Percentiles rank a stretch among this genome's conserved stretches.
Conservation (phyloP, 2,888 invertebrate species). For the Dryocosmus kuriphilus region DNA sequence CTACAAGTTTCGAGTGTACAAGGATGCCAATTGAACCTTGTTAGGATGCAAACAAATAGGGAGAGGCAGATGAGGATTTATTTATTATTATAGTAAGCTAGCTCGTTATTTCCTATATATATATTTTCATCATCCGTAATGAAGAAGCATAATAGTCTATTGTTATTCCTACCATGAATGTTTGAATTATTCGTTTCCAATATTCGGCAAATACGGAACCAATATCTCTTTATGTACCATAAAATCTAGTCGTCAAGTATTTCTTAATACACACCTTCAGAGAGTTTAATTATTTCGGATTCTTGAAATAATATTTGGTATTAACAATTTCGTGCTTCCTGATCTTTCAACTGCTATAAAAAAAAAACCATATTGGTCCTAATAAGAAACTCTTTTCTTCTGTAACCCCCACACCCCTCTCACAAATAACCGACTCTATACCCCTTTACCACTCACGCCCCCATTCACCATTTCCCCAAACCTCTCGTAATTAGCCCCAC, state of each 20-base stretch:
- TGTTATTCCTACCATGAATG: not conserved
- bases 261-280: too few species aligned
- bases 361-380: too few species aligned
- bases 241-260: not conserved
- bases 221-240: not conserved
- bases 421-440: too few species aligned
- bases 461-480: too few species aligned
- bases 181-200: not conserved
- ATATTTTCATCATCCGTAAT: slow-evolving; percentile 28
- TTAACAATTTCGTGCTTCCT: too few species aligned
- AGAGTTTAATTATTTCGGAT: too few species aligned
- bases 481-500: too few species aligned
- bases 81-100: slow-evolving; percentile 25
- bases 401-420: too few species aligned
- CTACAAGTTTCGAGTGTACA: not conserved
- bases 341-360: too few species aligned
- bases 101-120: slow-evolving; percentile 13
- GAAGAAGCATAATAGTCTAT: slow-evolving; percentile 15
- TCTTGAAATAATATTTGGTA: too few species aligned
- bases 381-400: too few species aligned
- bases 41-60: slow-evolving; percentile 16
- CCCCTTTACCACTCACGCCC: too few species aligned
- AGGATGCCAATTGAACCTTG: slow-evolving; percentile 16
- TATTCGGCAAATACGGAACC: not conserved
- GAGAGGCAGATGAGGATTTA: slow-evolving; percentile 28